These are phyloP conservation scores for Ametastegia equiseti DNA, from an alignment of 2,888 invertebrate species.

Conservation along the genomic window DNA sequence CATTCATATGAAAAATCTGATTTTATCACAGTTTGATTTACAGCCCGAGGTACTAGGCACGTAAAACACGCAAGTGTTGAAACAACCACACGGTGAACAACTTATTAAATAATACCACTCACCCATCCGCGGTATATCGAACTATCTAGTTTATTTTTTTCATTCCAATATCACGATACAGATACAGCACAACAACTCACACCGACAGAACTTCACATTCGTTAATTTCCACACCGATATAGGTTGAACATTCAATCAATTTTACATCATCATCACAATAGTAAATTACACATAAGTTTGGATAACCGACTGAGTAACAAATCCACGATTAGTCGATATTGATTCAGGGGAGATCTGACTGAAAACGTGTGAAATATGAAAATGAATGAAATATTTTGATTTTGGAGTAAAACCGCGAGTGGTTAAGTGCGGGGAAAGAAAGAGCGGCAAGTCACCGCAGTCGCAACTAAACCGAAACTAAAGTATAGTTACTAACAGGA, in stretches of 20 bases:
- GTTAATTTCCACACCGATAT: neutral
- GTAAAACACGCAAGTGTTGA: neutral
- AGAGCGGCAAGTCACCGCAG: conserved; percentile 20
- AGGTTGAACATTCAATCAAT: neutral
- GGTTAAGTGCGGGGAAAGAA: neutral
- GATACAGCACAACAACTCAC: neutral
- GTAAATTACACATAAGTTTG: neutral
- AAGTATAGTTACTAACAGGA: conserved; percentile 33
- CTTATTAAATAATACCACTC: neutral
- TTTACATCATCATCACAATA: neutral
- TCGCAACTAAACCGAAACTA: conserved; percentile 41
- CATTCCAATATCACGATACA: too few relatives aligned
- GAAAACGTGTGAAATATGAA: too few relatives aligned
- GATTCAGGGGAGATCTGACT: neutral
- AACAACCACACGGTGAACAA: neutral
- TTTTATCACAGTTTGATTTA: neutral
- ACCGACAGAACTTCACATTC: neutral
- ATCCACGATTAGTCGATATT: neutral
- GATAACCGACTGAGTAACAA: too few relatives aligned
- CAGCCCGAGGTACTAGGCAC: neutral
- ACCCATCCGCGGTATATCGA: neutral
- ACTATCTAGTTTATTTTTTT: neutral
- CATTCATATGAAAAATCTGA: neutral
- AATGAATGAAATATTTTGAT: neutral
- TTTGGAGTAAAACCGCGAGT: conserved; percentile 18